Evolutionary conservation across 2,888 invertebrate species (phyloP), one percentile per base, ranked within the genome.

Genomic region (Lapara coniferarum): DNA sequence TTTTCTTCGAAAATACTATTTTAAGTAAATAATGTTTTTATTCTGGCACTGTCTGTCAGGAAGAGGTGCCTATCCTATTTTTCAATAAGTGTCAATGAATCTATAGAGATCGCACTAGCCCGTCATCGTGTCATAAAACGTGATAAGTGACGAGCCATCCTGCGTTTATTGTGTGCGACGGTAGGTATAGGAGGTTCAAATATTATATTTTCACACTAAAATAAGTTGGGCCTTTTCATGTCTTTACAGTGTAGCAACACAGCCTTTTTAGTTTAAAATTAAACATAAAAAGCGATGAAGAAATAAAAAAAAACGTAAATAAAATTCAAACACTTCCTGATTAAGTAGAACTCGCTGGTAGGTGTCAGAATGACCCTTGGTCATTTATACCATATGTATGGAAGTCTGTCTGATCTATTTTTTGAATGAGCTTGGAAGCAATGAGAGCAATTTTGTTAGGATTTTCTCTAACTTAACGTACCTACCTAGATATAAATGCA

Each of bases 1-100:
- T 53, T 53, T 80, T 74, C 73, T 77, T 75, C 72, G 70, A 71
- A 71, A 70, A 70, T 25, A 52, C 52, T 8, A 25, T 25, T 12
- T 46, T 59, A n/a, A 10, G n/a, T 1, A 16, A 16, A 16, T 16
- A 10, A 19, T 8, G 16, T 44, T 19, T 59, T 46, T 10, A 16
- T 37, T 6, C 37, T 37, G 37, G 37, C 5, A 0, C 37, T 6
- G 37, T 19, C 12, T 16, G 14, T 2, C 44, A 44, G 12, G 16
- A 46, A 44, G 12, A 5, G 14, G 44, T 46, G n/a, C 14, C 2
- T 10, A 14, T 14, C 44, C 10, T 44, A n/a, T 59, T 44, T 63
- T 19, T 10, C 49, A 63, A 63, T 63, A 49, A 2, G 19, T 19
- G 46, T 46, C 63, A 49, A 19, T 46, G 19, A 46, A 63, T 63